These are phyloP conservation scores for Denticeps clupeoides DNA, from an alignment of 2,797 vertebrate genomes.

Conservation along the genomic window DNA sequence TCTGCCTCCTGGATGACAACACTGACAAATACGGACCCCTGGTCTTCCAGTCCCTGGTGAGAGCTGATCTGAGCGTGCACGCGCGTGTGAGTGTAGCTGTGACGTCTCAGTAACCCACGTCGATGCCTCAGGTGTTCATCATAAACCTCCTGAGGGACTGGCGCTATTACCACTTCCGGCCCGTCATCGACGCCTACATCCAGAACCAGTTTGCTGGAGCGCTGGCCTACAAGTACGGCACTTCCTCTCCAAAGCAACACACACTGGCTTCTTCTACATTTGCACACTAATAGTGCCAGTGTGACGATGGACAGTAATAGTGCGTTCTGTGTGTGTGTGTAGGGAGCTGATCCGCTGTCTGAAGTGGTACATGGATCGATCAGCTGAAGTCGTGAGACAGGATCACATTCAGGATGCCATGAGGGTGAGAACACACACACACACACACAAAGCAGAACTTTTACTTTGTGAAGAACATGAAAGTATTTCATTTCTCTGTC, in stretches of 20 bases:
- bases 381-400: slow-evolving; percentile 89
- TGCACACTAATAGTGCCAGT: background rate
- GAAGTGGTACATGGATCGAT: slow-evolving; percentile 99
- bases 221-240: slow-evolving; percentile 86
- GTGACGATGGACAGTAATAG: background rate
- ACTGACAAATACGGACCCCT: slow-evolving; percentile 96
- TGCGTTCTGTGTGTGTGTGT: slow-evolving; percentile 31
- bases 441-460: background rate
- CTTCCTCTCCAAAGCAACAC: background rate
- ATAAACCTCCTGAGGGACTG: slow-evolving; percentile 97
- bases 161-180: slow-evolving; percentile 96
- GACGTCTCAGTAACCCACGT: background rate
- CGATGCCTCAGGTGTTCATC: slow-evolving; percentile 90
- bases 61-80: slow-evolving; percentile 25
- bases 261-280: background rate
- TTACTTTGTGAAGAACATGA: slow-evolving; percentile 5
- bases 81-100: slow-evolving; percentile 3
- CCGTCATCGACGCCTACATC: slow-evolving; percentile 96
- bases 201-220: slow-evolving; percentile 98
- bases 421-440: slow-evolving; percentile 61
- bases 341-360: slow-evolving; percentile 95
- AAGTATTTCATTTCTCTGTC: slow-evolving; percentile 26
- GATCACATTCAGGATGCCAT: slow-evolving; percentile 99
- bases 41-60: slow-evolving; percentile 97
- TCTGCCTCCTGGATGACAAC: slow-evolving; percentile 97